Conservation (phyloP, 2,113 vertebrate genomes). For the Thinocorus orbignyianus region DNA sequence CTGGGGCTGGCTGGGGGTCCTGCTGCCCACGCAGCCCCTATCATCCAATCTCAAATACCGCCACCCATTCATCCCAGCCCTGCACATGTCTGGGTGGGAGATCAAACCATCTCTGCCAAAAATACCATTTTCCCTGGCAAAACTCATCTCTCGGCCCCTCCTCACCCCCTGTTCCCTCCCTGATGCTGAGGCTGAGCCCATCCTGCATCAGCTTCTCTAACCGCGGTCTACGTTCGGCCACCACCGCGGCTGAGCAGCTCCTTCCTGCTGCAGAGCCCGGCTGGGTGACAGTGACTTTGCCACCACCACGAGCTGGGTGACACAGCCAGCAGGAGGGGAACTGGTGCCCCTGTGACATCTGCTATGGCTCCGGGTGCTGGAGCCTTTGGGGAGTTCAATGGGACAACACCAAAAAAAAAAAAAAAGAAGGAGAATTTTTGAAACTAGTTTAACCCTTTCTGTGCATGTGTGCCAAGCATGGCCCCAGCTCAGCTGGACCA, state of each 20-base stretch:
- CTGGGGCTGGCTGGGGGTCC: rapidly evolving
- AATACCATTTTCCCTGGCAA: not conserved
- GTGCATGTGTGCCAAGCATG: rapidly evolving
- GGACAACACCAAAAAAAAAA: not conserved
- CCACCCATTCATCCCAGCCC: not conserved
- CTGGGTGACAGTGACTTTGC: not conserved
- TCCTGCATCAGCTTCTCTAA: not conserved
- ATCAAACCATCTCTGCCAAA: not conserved
- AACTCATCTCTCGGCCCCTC: not conserved
- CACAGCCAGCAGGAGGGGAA: not conserved
- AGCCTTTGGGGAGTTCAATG: not conserved
- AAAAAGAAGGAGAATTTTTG: not conserved
- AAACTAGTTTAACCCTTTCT: not conserved
- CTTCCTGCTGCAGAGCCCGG: rapidly evolving
- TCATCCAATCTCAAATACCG: not conserved
- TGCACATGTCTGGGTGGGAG: rapidly evolving
- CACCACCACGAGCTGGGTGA: rapidly evolving
- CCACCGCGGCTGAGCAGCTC: rapidly evolving
- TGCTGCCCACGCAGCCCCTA: rapidly evolving
- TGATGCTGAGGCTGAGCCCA: rapidly evolving
- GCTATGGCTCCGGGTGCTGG: rapidly evolving
- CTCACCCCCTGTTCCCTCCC: not conserved
- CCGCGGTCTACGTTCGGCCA: not conserved
- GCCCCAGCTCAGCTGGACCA: not conserved
- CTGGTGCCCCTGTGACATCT: rapidly evolving